A percentile compares a stretch with the other conserved stretches of the same genome.
These are phyloP conservation scores for Chlamydotis undulata DNA, from an alignment of 2,113 vertebrate species.

Conservation along the genomic window DNA sequence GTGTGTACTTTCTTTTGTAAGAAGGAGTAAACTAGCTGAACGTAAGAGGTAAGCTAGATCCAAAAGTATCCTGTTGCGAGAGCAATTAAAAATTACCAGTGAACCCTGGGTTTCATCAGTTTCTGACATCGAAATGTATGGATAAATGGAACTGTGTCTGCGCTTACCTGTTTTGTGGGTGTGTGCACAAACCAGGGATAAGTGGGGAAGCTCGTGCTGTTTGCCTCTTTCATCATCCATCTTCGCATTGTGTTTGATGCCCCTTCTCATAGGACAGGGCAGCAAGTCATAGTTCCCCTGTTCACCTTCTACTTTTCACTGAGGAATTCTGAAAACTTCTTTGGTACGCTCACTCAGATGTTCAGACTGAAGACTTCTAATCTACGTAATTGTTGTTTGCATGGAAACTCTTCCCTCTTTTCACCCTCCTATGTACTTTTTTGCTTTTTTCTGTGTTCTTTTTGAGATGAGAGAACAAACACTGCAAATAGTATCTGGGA, in stretches of 20 bases:
- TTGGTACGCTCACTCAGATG: not conserved
- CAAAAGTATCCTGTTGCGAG: not conserved
- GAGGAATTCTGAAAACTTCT: not conserved
- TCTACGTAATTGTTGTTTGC: not conserved
- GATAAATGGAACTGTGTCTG: not conserved
- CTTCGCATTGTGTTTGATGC: not conserved
- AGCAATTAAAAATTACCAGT: not conserved
- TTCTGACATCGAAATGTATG: not conserved
- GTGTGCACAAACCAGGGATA: rapidly evolving
- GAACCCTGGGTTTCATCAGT: not conserved
- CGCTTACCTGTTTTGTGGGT: not conserved
- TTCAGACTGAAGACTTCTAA: not conserved
- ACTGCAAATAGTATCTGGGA: not conserved
- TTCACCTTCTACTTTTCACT: not conserved
- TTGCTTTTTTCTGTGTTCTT: not conserved
- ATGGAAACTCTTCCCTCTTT: not conserved
- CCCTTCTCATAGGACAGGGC: not conserved
- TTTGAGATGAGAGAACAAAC: not conserved
- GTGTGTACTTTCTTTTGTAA: not conserved
- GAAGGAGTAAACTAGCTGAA: not conserved
- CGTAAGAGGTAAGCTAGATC: not conserved
- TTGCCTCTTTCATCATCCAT: not conserved
- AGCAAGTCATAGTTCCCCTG: not conserved
- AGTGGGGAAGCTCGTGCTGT: not conserved
- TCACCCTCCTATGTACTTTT: not conserved